Conservation (phyloP, 2,797 vertebrate genomes). For the Buceros bicornis region DNA sequence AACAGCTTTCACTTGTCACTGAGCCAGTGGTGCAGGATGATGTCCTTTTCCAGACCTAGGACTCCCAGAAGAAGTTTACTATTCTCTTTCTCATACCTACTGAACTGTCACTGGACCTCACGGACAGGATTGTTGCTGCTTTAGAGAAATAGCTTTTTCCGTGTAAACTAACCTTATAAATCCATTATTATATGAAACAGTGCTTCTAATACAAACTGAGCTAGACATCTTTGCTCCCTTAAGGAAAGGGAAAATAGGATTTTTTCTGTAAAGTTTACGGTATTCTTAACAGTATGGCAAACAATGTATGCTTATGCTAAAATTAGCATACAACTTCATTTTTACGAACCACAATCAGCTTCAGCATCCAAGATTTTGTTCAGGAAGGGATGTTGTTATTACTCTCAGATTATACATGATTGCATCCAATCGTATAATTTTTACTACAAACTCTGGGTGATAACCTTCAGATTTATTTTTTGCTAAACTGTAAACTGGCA, state of each 20-base stretch:
- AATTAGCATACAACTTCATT: not conserved
- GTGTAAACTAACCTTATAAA: not conserved
- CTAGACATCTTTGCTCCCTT: not conserved
- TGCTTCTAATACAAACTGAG: not conserved
- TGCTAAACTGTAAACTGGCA: not conserved
- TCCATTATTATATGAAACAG: not conserved
- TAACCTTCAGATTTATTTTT: not conserved
- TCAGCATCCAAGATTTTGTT: not conserved
- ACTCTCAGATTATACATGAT: not conserved
- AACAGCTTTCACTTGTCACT: not conserved
- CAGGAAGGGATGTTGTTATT: not conserved
- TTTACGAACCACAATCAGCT: not conserved
- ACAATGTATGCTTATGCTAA: not conserved
- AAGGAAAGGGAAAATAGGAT: not conserved
- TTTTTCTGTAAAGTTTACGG: not conserved
- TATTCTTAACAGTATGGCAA: not conserved
- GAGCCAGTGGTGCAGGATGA: not conserved
- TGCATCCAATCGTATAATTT: not conserved
- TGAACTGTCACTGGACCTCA: not conserved
- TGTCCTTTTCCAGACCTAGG: not conserved
- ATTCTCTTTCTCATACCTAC: not conserved
- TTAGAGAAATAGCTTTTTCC: not conserved
- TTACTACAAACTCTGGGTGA: not conserved
- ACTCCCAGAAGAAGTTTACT: not conserved
- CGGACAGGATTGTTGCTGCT: not conserved